Base-by-base conservation (phyloP, 2,113 vertebrate genomes). In the Planiliza haematocheilus region DNA sequence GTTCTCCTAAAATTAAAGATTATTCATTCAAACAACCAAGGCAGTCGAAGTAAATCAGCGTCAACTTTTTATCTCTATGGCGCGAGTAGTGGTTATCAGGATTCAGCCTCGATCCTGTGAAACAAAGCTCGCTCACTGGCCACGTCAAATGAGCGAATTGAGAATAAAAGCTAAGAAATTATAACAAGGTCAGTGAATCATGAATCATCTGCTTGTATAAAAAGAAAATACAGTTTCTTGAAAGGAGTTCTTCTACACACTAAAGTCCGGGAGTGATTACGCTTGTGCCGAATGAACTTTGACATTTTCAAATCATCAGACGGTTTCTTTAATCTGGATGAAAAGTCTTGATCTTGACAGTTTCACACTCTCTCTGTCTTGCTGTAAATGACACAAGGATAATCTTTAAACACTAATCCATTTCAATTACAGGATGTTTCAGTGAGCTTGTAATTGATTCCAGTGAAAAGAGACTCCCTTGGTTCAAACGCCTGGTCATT, bases 401-500 rank as follows among this genome's bases (percentile, higher is more conserved):
- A 69, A 43, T 70, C 58, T 63, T 73, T 70, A 4, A 81, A 71
- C 53, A 74, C 51, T n/a, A 90, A 92, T 92, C 90, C 74, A 92
- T 92, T 91, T 87, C 80, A 92, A 92, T 93, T 92, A 91, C 69
- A 70, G 60, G 73, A 77, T 48, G 66, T 84, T 79, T 88, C 84
- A 82, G 68, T 72, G 56, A 65, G 52, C 48, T 62, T 50, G 71
- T 86, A 85, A 88, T 87, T 81, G 45, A 84, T 82, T 86, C 5
- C 49, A 63, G 60, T 71, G 66, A 73, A 75, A 62, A 56, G 62
- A 83, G 74, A 38, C 56, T 66, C 77, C 73, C 45, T 48, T 57
- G 57, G 74, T 61, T 61, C 21, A 7, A 68, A 81, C 34, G 16
- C 58, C 56, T 50, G 38, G 46, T 74, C 77, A 46, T 70, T 67